Evolutionary conservation across 2,888 invertebrate genomes (phyloP).

Genomic region (Epirrhoe tristata): DNA sequence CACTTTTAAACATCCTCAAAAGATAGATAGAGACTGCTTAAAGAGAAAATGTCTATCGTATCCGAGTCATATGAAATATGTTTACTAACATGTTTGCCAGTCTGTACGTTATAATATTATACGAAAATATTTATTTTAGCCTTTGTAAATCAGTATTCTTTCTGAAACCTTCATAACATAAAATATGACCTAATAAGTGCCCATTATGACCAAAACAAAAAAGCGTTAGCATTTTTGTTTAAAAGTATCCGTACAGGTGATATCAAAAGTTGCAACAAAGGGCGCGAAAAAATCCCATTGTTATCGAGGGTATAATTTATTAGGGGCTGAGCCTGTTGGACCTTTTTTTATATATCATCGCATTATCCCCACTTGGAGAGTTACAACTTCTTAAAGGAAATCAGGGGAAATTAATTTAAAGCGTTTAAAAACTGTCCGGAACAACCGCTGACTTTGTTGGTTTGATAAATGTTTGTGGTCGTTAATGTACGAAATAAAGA

Average conservation of each 20-base stretch:
- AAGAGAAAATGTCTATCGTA: no score
- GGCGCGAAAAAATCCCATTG: slow-evolving; percentile 84
- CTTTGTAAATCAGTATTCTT: neutral
- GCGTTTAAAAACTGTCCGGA: slow-evolving; percentile 80
- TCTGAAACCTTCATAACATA: slow-evolving; percentile 7
- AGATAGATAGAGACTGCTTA: no score
- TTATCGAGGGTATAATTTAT: slow-evolving; percentile 86
- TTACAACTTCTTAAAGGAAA: slow-evolving; percentile 85
- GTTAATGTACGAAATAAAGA: slow-evolving; percentile 28
- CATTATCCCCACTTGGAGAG: slow-evolving; percentile 84
- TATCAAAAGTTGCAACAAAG: slow-evolving; percentile 85
- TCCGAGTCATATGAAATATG: no score
- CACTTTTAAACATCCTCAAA: no score
- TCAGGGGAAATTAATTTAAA: slow-evolving; percentile 83
- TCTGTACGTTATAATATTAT: no score
- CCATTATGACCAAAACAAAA: slow-evolving; percentile 30
- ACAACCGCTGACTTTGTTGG: slow-evolving; percentile 75
- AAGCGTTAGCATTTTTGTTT: slow-evolving; percentile 34
- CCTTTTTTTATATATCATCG: slow-evolving; percentile 86
- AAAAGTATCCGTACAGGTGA: slow-evolving; percentile 71
- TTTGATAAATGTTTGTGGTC: slow-evolving; percentile 70
- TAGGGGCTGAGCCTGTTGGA: slow-evolving; percentile 79
- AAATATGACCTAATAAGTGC: slow-evolving; percentile 21
- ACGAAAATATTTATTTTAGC: no score
- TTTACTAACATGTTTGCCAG: no score